These are phyloP conservation scores for Rhinolophus sinicus DNA, from an alignment of 2,113 vertebrate species.

Conservation along the genomic window DNA sequence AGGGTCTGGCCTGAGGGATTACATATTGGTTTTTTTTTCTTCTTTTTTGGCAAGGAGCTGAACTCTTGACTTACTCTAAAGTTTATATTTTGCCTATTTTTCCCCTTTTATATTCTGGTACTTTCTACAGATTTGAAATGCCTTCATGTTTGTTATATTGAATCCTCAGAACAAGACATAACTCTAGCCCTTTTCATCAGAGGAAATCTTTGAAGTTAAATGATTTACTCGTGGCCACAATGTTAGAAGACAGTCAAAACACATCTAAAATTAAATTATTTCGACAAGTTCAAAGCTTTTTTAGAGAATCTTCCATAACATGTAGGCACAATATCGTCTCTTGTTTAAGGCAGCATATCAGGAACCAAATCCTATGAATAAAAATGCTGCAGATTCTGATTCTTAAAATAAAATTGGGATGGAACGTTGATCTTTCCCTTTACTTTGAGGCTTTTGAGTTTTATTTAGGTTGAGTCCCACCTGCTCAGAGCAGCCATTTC, in stretches of 20 bases:
- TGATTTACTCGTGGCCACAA: not conserved
- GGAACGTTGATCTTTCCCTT: not conserved
- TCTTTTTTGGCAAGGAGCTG: not conserved
- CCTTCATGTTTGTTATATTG: not conserved
- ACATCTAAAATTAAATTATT: not conserved
- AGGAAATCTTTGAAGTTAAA: not conserved
- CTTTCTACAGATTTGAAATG: not conserved
- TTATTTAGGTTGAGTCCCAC: not conserved
- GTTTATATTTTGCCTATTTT: not conserved
- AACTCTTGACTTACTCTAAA: not conserved
- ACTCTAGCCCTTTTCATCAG: not conserved
- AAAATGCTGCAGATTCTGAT: not conserved
- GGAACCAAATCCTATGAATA: not conserved
- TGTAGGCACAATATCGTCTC: not conserved
- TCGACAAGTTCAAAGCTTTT: not conserved
- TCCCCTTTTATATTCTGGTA: not conserved
- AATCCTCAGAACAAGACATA: not conserved
- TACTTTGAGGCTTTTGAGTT: not conserved
- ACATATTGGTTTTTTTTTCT: not conserved
- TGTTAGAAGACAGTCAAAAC: not conserved
- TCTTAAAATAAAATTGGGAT: not conserved
- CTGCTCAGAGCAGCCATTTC: not conserved
- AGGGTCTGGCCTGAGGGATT: not conserved
- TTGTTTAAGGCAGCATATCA: not conserved
- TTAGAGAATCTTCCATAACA: not conserved